Evolutionary conservation across 37 sponge, comb jelly and placozoan genomes (phyloP), one percentile per base, ranked within the genome.

Genomic region (Hexactinellida sp.): DNA sequence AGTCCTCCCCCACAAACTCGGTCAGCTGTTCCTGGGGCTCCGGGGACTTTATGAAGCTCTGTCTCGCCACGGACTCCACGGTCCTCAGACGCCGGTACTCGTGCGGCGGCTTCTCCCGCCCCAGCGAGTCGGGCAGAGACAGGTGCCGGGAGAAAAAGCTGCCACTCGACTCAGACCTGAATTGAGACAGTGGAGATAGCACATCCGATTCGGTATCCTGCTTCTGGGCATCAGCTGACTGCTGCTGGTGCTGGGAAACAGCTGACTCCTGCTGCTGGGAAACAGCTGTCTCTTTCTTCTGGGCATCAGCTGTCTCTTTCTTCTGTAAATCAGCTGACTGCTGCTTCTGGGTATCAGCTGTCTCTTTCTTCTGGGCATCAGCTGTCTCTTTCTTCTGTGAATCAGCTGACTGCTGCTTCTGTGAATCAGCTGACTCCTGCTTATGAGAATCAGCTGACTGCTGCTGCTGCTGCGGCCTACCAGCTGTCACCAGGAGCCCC

Each of bases 21-120:
- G 13, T 7, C 28, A 21, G 21, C 3, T 7, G 32, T 1, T 63
- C 76, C 34, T 63, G 25, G 19, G 76, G 28, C 5, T 63, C 76
- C 13, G 76, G 76, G 5, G 76, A 63, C 76, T 63, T 63, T 10
- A 63, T n/a, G 30, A 63, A 63, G 13, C 76, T 63, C 76, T 63
- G 76, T 63, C 76, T 63, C 25, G 76, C 76, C 34, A 63, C 76
- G 34, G 76, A 63, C 76, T 63, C 76, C 34, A 63, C 76, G 3
- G 76, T 63, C 76, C 76, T 10, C 19, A 63, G 76, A 63, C 76
- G 76, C 34, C 76, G 3, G 76, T 63, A 63, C 76, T 63, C 76
- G 3, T 23, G 76, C 5, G 34, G 5, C 5, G 76, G 76, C 34
- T n/a, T 63, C 25, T 63, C 76, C 34, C 13, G 3, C 32, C 76